phyloP scores from a whole-genome alignment of 2,797 vertebrate species.

The Salmo trutta region DNA sequence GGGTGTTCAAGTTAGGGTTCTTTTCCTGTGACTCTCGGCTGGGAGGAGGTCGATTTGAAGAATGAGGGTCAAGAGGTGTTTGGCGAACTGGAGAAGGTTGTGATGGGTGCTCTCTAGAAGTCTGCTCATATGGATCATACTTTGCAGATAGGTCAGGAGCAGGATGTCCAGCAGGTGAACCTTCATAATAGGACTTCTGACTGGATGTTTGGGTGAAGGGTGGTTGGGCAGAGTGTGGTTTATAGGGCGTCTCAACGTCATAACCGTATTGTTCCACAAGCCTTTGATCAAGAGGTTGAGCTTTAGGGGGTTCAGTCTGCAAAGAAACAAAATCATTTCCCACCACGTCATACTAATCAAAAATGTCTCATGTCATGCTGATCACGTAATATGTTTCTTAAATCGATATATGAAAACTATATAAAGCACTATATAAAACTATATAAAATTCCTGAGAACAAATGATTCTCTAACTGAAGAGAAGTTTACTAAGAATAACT shows the following conservation, averaged over 20 bases:
- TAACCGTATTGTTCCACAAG: background rate
- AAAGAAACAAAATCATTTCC: background rate
- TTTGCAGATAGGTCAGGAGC: background rate
- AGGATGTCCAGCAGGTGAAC: background rate
- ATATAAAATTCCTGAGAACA: background rate
- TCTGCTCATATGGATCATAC: conserved; percentile 7
- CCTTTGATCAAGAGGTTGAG: conserved; percentile 12
- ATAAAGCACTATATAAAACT: background rate
- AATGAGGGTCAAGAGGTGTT: conserved; percentile 4
- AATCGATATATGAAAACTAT: background rate
- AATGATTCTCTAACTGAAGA: too few relatives aligned
- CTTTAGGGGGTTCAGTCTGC: conserved; percentile 1
- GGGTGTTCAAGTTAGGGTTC: conserved; percentile 69
- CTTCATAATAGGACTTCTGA: background rate
- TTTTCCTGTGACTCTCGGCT: conserved; percentile 32
- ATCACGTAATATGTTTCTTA: too few relatives aligned
- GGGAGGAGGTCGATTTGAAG: conserved; percentile 44
- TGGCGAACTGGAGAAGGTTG: background rate
- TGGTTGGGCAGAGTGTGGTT: background rate
- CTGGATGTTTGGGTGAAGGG: background rate
- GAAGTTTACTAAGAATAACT: conserved; percentile 1
- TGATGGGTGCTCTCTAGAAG: too few relatives aligned
- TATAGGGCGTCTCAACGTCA: background rate
- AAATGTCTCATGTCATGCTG: background rate
- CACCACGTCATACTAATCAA: background rate